A percentile compares a stretch with the other conserved stretches of the same genome.
phyloP scores from a whole-genome alignment of 2,888 invertebrate genomes.

The Julus scanicus region DNA sequence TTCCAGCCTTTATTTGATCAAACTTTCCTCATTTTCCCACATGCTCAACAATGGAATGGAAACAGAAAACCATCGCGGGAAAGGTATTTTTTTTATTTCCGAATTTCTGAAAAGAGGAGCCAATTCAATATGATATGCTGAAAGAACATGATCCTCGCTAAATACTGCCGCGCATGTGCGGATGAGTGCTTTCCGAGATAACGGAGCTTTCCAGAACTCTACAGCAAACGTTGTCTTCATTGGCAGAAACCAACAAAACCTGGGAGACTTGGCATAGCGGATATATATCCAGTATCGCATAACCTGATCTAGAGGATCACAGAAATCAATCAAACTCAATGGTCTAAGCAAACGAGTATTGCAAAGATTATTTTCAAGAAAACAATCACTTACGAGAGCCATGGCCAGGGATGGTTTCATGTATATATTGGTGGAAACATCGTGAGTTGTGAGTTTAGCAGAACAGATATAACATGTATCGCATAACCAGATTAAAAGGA shows the following conservation, averaged over 20 bases:
- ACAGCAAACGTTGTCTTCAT: not conserved
- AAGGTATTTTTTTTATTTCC: not conserved
- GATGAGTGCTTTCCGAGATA: not conserved
- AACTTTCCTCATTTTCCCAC: conserved; percentile 5
- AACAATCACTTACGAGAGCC: no score
- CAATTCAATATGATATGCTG: conserved; percentile 5
- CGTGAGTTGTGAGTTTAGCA: not conserved
- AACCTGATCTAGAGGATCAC: not conserved
- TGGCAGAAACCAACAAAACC: not conserved
- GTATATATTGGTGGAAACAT: no score
- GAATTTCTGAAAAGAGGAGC: not conserved
- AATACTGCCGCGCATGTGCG: not conserved
- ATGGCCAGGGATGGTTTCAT: no score
- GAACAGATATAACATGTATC: not conserved
- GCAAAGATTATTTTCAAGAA: no score
- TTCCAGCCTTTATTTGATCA: conserved; percentile 35
- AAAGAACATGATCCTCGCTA: not conserved
- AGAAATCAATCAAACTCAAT: no score
- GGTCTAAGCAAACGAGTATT: no score
- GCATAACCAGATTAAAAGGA: not conserved
- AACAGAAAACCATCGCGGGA: conserved; percentile 24
- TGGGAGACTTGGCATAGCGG: not conserved
- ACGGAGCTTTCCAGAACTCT: not conserved
- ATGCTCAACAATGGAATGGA: conserved; percentile 1
- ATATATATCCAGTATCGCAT: not conserved